Evolutionary conservation across 2,797 vertebrate species (phyloP).

Genomic region (Tapera naevia): DNA sequence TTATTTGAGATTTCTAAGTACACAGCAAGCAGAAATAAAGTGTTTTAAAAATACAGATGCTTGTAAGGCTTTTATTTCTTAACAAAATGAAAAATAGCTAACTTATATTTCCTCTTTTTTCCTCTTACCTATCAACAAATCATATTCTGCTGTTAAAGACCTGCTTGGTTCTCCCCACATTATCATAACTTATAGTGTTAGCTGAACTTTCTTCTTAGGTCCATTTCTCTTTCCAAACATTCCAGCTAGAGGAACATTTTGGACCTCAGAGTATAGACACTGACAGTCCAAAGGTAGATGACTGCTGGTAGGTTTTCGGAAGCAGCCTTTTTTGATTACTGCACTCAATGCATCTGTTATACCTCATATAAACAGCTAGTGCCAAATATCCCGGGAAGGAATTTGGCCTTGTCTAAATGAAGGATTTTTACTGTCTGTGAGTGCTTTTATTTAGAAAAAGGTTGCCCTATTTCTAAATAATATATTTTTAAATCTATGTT

Average conservation of each 20-base stretch:
- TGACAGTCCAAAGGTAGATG: background rate
- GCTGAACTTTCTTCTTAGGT: background rate
- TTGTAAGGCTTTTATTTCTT: background rate
- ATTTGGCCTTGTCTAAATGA: background rate
- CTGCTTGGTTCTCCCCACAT: background rate
- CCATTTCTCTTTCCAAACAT: background rate
- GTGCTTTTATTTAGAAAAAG: background rate
- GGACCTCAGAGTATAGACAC: background rate
- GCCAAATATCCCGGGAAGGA: constrained; percentile 6
- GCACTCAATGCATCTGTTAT: background rate
- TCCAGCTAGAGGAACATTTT: background rate
- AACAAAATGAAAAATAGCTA: background rate
- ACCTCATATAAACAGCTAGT: background rate
- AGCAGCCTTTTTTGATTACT: background rate
- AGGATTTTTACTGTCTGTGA: background rate
- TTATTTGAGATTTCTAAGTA: background rate
- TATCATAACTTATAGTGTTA: background rate
- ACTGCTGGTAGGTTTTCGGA: background rate
- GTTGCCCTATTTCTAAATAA: background rate
- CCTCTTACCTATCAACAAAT: background rate
- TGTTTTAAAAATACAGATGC: background rate
- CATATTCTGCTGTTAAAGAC: background rate
- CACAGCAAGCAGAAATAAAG: background rate
- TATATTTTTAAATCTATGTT: background rate
- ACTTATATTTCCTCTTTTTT: background rate